A percentile compares a stretch with the other conserved stretches of the same genome.
Evolutionary conservation across 2,888 invertebrate species (phyloP).

Genomic region (Lumbricus terrestris): DNA sequence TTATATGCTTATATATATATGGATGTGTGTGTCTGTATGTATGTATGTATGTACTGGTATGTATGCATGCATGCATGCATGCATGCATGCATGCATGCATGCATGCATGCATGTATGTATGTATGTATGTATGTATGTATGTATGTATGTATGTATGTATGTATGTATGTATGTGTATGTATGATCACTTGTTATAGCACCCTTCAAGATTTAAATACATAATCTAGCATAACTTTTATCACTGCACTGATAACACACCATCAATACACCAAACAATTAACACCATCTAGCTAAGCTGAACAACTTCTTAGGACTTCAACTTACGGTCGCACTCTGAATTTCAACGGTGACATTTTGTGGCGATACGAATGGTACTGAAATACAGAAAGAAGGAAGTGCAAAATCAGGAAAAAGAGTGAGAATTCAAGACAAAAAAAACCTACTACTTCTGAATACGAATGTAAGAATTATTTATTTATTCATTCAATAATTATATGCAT

Average conservation of each 20-base stretch:
- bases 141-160: no score
- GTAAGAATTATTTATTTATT: background rate
- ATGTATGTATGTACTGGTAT: no score
- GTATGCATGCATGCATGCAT: no score
- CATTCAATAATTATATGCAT: no score
- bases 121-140: no score
- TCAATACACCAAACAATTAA: background rate
- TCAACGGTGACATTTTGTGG: constrained; percentile 84
- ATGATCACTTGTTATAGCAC: no score
- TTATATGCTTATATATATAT: no score
- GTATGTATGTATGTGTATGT: no score
- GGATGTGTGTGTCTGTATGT: no score
- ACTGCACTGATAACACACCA: background rate
- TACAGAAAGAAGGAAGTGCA: background rate
- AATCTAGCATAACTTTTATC: background rate
- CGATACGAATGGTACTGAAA: constrained; percentile 72
- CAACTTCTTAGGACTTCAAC: background rate
- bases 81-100: no score
- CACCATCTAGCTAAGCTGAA: background rate
- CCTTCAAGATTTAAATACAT: no score
- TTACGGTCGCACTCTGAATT: constrained; percentile 58
- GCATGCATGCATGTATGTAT: no score
- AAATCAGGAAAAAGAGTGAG: background rate
- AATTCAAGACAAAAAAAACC: background rate
- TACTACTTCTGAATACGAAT: background rate